Percentiles rank a stretch among this genome's conserved stretches.
Evolutionary conservation across 2,113 vertebrate species (phyloP).

Genomic region (Mustelus asterias): DNA sequence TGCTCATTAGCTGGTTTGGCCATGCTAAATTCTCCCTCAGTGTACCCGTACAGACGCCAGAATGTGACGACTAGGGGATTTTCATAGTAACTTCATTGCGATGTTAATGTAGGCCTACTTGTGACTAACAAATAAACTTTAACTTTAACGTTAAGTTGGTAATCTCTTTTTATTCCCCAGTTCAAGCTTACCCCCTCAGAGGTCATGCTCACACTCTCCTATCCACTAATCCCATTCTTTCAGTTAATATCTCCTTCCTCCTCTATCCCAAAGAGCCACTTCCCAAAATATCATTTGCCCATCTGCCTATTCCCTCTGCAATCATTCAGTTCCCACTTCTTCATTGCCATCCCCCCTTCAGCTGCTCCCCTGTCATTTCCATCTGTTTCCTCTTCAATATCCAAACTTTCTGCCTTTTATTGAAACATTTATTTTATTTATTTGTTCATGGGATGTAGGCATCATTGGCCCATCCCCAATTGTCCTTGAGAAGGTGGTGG

Average conservation of each 20-base stretch:
- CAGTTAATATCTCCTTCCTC: not conserved
- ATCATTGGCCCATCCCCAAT: too few relatives aligned
- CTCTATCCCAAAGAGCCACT: not conserved
- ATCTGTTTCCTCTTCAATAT: not conserved
- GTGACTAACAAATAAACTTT: too few relatives aligned
- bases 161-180: not conserved
- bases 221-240: not conserved
- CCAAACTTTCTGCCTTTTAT: not conserved
- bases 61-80: too few relatives aligned
- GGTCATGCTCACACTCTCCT: not conserved
- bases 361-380: not conserved
- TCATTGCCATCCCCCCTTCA: not conserved
- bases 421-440: too few relatives aligned
- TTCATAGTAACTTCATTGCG: too few relatives aligned
- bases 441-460: too few relatives aligned
- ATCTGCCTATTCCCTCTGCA: not conserved
- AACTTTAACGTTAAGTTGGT: not conserved
- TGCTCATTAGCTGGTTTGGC: too few relatives aligned
- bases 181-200: not conserved
- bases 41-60: too few relatives aligned
- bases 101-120: too few relatives aligned
- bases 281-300: not conserved
- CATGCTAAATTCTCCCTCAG: too few relatives aligned
- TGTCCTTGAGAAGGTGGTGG: too few relatives aligned
- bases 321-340: not conserved